Base-by-base conservation (phyloP, 2,797 vertebrate genomes). In the Triplophysa bombifrons region DNA sequence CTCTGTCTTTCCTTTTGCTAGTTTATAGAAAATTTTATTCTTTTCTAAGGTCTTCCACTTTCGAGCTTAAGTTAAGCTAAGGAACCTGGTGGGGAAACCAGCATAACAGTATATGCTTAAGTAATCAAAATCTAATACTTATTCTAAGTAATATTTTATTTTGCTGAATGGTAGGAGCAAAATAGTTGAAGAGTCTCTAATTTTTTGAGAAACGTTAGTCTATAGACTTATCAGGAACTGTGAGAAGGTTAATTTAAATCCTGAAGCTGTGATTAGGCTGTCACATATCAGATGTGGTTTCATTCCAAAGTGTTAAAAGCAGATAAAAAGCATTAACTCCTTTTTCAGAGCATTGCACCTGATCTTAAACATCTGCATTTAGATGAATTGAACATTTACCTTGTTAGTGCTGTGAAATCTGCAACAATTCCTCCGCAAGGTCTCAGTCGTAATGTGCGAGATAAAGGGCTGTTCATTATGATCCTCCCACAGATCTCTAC, bases 11-110 rank as follows among this genome's bases (percentile, higher is more conserved):
- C 63, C 12, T 22, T 69, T 50, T 44, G 17, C 25, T 60, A 60
- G 20, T 60, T 58, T 55, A 55, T 34, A 13, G 34, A 7, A 65
- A 58, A 41, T 58, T 25, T 76, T 51, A 76, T 55, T 41, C 58
- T 64, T 25, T 2, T 19, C 67, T 66, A 11, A 41, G 41, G 41
- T 11, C 11, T 41, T 41, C 41, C 41, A 41, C 10, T 38, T 38
- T 7, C 8, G 7, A 7, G 6, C 6, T 38, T 38, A 38, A 7
- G 34, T 38, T 38, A 38, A 38, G 34, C 10, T 41, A 11, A 41
- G 41, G 10, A 41, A 41, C 41, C 41, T 10, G 10, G 9, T 41
- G 10, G 41, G 41, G 10, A 41, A 0, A 41, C 41, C 38, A 41
- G 38, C 38, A 41, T 10, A 41, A 41, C 38, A 2, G 38, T 41